phyloP scores from a whole-genome alignment of 2,797 vertebrate genomes.

The Typhlichthys subterraneus region DNA sequence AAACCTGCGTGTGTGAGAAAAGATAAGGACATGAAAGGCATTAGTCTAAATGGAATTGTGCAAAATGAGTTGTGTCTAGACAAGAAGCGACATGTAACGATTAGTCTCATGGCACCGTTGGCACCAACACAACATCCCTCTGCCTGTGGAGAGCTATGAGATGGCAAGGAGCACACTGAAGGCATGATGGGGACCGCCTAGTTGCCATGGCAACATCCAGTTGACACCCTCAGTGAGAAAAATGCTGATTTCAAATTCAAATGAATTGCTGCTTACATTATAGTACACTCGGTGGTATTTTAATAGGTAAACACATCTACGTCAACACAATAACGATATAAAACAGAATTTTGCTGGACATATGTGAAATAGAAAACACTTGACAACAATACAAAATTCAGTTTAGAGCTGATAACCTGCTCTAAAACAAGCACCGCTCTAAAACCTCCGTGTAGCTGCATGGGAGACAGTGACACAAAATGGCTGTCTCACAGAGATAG shows the following conservation, averaged over 20 bases:
- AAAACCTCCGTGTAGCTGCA: constrained; percentile 4
- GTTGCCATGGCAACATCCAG: constrained; percentile 57
- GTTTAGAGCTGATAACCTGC: background rate
- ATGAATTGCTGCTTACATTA: background rate
- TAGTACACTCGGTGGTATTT: background rate
- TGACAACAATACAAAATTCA: too few relatives aligned
- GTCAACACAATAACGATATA: too few relatives aligned
- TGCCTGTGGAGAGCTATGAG: constrained; percentile 34
- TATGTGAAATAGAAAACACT: too few relatives aligned
- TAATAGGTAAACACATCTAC: background rate
- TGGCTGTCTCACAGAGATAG: background rate
- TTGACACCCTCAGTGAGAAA: constrained; percentile 6
- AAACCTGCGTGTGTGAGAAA: background rate
- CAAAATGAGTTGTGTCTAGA: constrained; percentile 31
- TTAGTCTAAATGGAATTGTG: constrained; percentile 22
- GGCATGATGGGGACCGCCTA: constrained; percentile 25
- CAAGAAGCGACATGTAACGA: constrained; percentile 37
- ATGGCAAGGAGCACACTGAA: constrained; percentile 13
- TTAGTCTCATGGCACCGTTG: constrained; percentile 32
- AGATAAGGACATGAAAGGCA: background rate
- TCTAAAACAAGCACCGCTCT: constrained; percentile 21
- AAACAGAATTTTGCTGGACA: too few relatives aligned
- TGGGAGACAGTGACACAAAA: constrained; percentile 1
- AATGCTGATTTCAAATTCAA: background rate
- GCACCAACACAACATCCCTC: constrained; percentile 48